A percentile compares a stretch with the other conserved stretches of the same genome.
Evolutionary conservation across 2,113 vertebrate species (phyloP).

Genomic region (Macquaria australasica): DNA sequence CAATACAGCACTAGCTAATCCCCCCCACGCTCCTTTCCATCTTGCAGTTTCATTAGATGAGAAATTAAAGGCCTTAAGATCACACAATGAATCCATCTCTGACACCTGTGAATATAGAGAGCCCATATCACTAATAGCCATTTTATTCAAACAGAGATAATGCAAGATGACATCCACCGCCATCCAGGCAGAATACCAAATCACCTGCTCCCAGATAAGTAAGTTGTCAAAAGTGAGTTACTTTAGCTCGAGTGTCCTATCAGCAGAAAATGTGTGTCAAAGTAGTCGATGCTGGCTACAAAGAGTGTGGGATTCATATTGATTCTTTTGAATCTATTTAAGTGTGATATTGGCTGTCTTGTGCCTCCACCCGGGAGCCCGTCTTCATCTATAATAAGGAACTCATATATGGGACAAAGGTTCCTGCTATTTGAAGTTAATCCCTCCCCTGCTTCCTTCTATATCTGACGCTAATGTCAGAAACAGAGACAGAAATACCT

Average conservation of each 20-base stretch:
- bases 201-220: constrained; percentile 46
- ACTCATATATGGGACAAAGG: constrained; percentile 23
- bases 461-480: constrained; percentile 21
- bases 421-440: constrained; percentile 44
- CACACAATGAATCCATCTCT: constrained; percentile 52
- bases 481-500: not conserved
- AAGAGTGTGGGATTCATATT: constrained; percentile 52
- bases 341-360: constrained; percentile 56
- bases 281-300: constrained; percentile 43
- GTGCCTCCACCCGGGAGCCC: constrained; percentile 15
- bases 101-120: constrained; percentile 57
- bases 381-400: constrained; percentile 34
- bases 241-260: constrained; percentile 28
- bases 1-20: constrained; percentile 33
- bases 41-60: constrained; percentile 59
- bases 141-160: constrained; percentile 65
- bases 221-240: constrained; percentile 47
- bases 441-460: constrained; percentile 30
- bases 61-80: constrained; percentile 70
- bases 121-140: constrained; percentile 57
- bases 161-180: constrained; percentile 51
- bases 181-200: constrained; percentile 55
- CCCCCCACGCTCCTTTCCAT: constrained; percentile 43
- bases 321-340: constrained; percentile 54
- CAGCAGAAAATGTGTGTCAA: constrained; percentile 17